Percentiles rank a stretch among this genome's conserved stretches.
Conservation (phyloP, 2,113 vertebrate genomes). For the Pituophis catenifer region DNA sequence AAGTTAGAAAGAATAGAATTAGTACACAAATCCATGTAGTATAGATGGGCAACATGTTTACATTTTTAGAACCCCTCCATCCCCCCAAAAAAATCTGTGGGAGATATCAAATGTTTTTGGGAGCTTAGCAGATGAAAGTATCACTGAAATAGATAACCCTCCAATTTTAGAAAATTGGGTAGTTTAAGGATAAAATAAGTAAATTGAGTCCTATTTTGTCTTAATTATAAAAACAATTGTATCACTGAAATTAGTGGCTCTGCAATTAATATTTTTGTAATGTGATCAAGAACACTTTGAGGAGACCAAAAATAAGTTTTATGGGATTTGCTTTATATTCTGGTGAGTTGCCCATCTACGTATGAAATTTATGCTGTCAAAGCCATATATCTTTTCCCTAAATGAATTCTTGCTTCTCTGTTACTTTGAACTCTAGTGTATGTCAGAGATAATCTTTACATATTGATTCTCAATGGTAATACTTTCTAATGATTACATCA, state of each 20-base stretch:
- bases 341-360: not conserved
- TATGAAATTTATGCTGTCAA: not conserved
- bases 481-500: not conserved
- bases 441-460: not conserved
- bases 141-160: not conserved
- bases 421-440: not conserved
- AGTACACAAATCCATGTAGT: not conserved
- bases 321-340: not conserved
- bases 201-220: not conserved
- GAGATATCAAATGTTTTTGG: not conserved
- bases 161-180: not conserved
- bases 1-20: not conserved
- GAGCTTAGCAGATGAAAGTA: not conserved
- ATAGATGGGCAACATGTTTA: not conserved
- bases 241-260: not conserved
- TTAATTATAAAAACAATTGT: not conserved
- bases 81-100: not conserved
- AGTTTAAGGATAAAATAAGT: not conserved
- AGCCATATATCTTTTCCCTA: not conserved
- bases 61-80: not conserved
- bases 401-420: not conserved
- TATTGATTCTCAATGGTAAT: not conserved
- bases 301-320: not conserved
- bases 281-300: not conserved
- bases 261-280: not conserved